Conservation (phyloP, 2,797 vertebrate species). For the Botia kubotai region DNA sequence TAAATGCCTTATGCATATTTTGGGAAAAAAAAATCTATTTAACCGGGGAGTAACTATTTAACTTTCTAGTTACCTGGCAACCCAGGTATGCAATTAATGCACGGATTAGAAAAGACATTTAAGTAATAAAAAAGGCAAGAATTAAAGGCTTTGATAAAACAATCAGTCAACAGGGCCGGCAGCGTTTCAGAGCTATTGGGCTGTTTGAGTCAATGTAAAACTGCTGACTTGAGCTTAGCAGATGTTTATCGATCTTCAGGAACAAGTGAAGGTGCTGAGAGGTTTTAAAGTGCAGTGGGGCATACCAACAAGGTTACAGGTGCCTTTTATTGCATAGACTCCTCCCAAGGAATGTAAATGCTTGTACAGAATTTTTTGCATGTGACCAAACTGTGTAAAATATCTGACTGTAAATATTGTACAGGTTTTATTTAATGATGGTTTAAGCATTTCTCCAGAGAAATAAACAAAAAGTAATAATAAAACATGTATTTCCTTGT, state of each 20-base stretch:
- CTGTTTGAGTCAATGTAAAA: background rate
- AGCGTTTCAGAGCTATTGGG: background rate
- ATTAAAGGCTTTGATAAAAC: constrained; percentile 18
- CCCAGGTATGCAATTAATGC: constrained; percentile 26
- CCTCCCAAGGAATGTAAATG: constrained; percentile 75
- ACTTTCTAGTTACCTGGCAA: constrained; percentile 35
- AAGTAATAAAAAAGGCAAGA: constrained; percentile 18
- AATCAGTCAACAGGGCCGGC: background rate
- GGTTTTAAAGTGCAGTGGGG: constrained; percentile 57
- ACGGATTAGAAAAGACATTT: constrained; percentile 18
- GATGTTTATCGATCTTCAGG: constrained; percentile 2
- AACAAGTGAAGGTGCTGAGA: constrained; percentile 45
- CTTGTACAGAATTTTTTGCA: constrained; percentile 75
- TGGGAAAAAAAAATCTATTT: background rate
- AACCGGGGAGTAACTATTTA: constrained; percentile 1
- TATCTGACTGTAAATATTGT: constrained; percentile 78
- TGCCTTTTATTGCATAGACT: constrained; percentile 79
- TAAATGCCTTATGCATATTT: constrained; percentile 4
- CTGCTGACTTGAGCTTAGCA: constrained; percentile 28
- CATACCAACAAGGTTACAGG: constrained; percentile 75
- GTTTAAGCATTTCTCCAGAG: constrained; percentile 64
- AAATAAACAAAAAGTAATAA: constrained; percentile 68
- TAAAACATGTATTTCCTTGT: constrained; percentile 6
- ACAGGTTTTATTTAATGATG: constrained; percentile 79
- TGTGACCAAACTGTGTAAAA: constrained; percentile 74